Conservation (phyloP, 2,888 invertebrate species). For the Ochlodes sylvanus region DNA sequence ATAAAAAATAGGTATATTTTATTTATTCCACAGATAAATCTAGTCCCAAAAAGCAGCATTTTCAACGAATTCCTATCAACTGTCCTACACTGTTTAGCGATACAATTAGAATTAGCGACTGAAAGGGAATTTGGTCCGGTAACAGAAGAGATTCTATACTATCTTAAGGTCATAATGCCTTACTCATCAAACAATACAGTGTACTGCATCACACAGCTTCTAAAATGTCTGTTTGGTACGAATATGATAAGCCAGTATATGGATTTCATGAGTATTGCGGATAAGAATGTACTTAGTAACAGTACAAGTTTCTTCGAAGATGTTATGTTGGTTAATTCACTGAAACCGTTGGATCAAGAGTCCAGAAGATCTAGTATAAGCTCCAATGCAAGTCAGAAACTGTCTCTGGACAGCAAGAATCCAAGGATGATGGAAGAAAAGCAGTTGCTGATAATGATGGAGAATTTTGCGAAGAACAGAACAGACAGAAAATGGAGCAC, state of each 20-base stretch:
- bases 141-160: conserved; percentile 92
- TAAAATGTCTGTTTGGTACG: conserved; percentile 91
- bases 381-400: conserved; percentile 68
- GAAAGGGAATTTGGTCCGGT: conserved; percentile 89
- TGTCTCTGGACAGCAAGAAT: conserved; percentile 64
- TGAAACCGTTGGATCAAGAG: conserved; percentile 48
- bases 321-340: conserved; percentile 63
- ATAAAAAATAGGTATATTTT: background rate
- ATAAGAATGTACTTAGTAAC: conserved; percentile 42
- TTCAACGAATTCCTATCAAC: conserved; percentile 88
- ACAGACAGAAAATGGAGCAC: conserved; percentile 78
- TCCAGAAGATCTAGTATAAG: conserved; percentile 63
- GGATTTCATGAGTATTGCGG: conserved; percentile 69
- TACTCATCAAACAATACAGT: conserved; percentile 89
- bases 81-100: conserved; percentile 87
- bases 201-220: conserved; percentile 90
- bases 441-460: conserved; percentile 70
- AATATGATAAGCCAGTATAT: conserved; percentile 85
- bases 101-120: conserved; percentile 89
- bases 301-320: conserved; percentile 62
- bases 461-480: conserved; percentile 76
- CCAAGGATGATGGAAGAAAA: conserved; percentile 68
- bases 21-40: conserved; percentile 85
- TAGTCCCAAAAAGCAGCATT: conserved; percentile 91
- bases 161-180: conserved; percentile 89